phyloP scores from a whole-genome alignment of 1,140 invertebrate species.

The Ceratitis capitata region DNA sequence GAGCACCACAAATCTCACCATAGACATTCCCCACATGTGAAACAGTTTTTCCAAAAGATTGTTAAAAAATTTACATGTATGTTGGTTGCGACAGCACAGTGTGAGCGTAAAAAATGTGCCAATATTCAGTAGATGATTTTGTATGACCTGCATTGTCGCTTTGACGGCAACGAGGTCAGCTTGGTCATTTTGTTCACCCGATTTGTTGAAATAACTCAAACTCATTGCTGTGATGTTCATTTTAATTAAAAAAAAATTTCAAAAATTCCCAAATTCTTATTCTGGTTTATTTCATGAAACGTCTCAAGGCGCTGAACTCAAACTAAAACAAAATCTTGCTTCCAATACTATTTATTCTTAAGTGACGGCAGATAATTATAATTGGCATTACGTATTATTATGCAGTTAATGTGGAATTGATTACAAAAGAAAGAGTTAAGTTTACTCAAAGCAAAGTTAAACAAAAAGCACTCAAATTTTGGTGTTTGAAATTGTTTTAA shows the following conservation, averaged over 20 bases:
- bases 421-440: background rate
- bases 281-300: background rate
- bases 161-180: slow-evolving; percentile 52
- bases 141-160: slow-evolving; percentile 53
- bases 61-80: slow-evolving; percentile 58
- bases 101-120: slow-evolving; percentile 52
- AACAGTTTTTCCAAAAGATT: slow-evolving; percentile 55
- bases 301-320: no score
- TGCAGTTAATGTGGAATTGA: background rate
- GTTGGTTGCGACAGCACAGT: slow-evolving; percentile 51
- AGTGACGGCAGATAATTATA: background rate
- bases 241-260: background rate
- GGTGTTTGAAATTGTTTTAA: background rate
- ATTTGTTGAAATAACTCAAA: background rate
- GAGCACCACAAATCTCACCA: slow-evolving; percentile 53
- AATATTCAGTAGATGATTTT: slow-evolving; percentile 51
- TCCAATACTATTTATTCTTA: background rate
- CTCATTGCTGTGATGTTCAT: background rate
- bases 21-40: slow-evolving; percentile 51
- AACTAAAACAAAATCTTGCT: background rate
- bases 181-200: background rate
- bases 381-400: background rate
- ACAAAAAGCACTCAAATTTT: background rate
- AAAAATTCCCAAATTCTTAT: background rate
- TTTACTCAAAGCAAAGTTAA: background rate